phyloP scores from a whole-genome alignment of 2,888 invertebrate genomes.

The Sussaba pulchella region DNA sequence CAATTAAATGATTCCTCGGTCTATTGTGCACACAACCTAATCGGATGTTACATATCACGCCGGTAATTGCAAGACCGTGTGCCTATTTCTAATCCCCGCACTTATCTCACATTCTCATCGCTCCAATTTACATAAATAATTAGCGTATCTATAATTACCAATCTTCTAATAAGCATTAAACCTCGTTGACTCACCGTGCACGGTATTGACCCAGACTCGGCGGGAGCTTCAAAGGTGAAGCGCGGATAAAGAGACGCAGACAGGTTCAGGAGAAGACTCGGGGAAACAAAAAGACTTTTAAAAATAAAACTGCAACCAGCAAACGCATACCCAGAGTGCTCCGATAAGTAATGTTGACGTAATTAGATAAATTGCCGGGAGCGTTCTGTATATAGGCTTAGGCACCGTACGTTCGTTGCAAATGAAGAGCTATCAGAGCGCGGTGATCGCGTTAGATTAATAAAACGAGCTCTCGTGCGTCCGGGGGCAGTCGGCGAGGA shows the following conservation, averaged over 20 bases:
- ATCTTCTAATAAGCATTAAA: conserved; percentile 6
- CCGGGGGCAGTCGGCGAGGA: background rate
- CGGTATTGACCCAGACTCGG: background rate
- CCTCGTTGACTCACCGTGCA: background rate
- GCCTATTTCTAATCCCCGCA: background rate
- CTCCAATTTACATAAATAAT: background rate
- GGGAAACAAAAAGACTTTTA: too few species aligned
- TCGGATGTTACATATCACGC: background rate
- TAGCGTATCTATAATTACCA: background rate
- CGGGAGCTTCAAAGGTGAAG: background rate
- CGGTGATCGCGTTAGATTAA: conserved; percentile 42
- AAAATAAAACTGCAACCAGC: background rate
- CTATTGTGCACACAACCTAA: too few species aligned
- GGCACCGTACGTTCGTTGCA: background rate
- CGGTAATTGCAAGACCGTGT: background rate
- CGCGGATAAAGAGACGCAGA: background rate
- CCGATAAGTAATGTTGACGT: conserved; percentile 7
- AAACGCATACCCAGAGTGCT: background rate
- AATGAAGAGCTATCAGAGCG: conserved; percentile 44
- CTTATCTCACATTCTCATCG: background rate
- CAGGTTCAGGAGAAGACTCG: too few species aligned
- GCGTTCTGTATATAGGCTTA: background rate
- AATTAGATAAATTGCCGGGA: conserved; percentile 23
- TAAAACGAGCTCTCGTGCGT: conserved; percentile 1
- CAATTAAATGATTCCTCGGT: too few species aligned